Percentiles rank a stretch among this genome's conserved stretches.
phyloP scores from a whole-genome alignment of 2,888 invertebrate genomes.

The Trachelus tabidus region DNA sequence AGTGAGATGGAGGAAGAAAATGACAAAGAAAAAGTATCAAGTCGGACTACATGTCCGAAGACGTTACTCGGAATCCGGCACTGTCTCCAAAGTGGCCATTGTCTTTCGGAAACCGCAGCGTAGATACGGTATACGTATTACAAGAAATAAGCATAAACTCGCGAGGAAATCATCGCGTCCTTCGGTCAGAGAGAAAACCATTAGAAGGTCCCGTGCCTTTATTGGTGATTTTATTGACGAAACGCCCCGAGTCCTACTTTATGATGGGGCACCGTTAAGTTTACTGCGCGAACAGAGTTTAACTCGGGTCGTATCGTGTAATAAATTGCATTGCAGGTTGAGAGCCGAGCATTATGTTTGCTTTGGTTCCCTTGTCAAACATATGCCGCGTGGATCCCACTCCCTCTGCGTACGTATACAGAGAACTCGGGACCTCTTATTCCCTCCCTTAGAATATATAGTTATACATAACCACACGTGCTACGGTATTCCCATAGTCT shows the following conservation, averaged over 20 bases:
- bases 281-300: slow-evolving; percentile 31
- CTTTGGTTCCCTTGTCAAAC: slow-evolving; percentile 44
- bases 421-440: background rate
- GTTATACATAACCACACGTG: background rate
- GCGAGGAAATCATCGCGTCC: no score
- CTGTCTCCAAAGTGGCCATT: background rate
- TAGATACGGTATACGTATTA: no score
- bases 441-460: background rate
- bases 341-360: slow-evolving; percentile 40
- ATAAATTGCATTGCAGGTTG: slow-evolving; percentile 41
- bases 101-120: background rate
- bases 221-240: slow-evolving; percentile 28
- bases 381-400: slow-evolving; percentile 28
- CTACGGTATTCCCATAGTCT: background rate
- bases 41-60: slow-evolving; percentile 15
- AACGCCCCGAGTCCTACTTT: slow-evolving; percentile 17
- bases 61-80: slow-evolving; percentile 39
- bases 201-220: slow-evolving; percentile 1
- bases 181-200: background rate
- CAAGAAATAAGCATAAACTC: no score
- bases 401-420: background rate
- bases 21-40: no score
- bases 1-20: background rate
- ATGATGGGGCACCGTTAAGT: slow-evolving; percentile 27
- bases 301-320: slow-evolving; percentile 37